Base-by-base conservation (phyloP, 1,140 invertebrate genomes). In the Papilio machaon region DNA sequence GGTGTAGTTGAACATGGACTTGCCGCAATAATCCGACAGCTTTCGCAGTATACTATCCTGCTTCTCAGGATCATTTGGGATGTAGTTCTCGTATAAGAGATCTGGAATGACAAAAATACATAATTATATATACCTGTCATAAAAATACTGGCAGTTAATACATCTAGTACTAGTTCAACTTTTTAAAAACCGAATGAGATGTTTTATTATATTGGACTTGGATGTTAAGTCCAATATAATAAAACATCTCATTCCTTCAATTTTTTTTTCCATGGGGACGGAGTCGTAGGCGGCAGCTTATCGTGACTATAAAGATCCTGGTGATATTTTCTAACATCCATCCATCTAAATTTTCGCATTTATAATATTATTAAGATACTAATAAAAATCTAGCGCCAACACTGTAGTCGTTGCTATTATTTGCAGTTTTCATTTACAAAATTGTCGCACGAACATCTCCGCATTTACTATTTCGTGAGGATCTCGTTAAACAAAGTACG, bases 1-100 rank as follows among this genome's bases (percentile, higher is more conserved):
- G 13, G 95, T 96, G 64, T 95, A 94, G 85, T 96, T 96, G 82
- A 95, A 95, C 82, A 97, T 95, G 0, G 96, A 95, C 83, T 96
- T 97, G 6, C 96, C 97, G 86, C 97, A 97, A 85, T 97, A 98
- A 10, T 95, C 92, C 0, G 96, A 95, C 23, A 97, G 91, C 83
- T 95, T 96, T 6, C 95, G 86, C 2, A 97, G 94, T 54, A 97
- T 96, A 79, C 96, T 95, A 70, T 96, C 91, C 82, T 96, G 95
- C 78, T 95, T 94, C 46, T 94, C 94, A 2, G 88, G 92, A 75
- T 95, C 91, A 80, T 95, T 94, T 38, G 96, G 95, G 5, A 95
- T 87, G 82, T 97, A 96, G 88, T 97, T 95, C 35, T 95, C 87
- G 76, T 95, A 91, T 0, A 97, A 89, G 38, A 97, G 95, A 82